Base-by-base conservation (phyloP, 2,113 vertebrate genomes). In the Lota lota region DNA sequence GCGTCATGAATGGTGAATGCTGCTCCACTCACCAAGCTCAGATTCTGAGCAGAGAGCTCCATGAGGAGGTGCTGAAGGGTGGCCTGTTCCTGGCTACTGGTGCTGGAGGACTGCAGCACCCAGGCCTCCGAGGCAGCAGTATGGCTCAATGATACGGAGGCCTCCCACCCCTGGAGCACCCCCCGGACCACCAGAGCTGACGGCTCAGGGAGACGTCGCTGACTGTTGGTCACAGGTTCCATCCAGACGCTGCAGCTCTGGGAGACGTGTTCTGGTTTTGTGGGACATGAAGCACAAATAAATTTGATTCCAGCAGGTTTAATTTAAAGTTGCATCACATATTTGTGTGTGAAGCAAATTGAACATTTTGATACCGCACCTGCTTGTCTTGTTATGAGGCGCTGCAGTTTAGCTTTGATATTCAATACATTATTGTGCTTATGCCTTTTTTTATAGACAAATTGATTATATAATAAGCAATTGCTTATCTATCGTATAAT, bases 171-270 rank as follows among this genome's bases (percentile, higher is more conserved):
- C 0, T 11, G 72, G 70, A 95, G 61, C 2, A 85, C 90, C 64
- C 91, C 93, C 69, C 89, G 93, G 22, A 98, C 69, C 7, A 84
- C 79, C 73, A 99, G 94, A 19, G 70, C 82, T 19, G 95, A 75
- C 19, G 90, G 88, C 71, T 83, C 81, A 4, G 68, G 78, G 47
- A 94, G 88, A 0, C 68, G 73, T 58, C 74, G 89, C 83, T 95
- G 94, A 72, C 89, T 84, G 80, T 90, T 63, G 5, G 91, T 87
- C 50, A 97, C 67, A 0, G 96, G 94, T 77, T 96, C 92, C 74
- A 97, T 66, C 6, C 53, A 72, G 36, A 99, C 86, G 0, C 70
- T 56, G 81, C 93, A 97, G 58, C 83, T 88, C 69, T 89, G 87
- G 59, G n/a, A 64, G 47, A 59, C 58, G 14, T 78, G 72, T 63